Evolutionary conservation across 1,140 invertebrate genomes (phyloP), one percentile per base, ranked within the genome.

Genomic region (Pogonognathellus flavescens): DNA sequence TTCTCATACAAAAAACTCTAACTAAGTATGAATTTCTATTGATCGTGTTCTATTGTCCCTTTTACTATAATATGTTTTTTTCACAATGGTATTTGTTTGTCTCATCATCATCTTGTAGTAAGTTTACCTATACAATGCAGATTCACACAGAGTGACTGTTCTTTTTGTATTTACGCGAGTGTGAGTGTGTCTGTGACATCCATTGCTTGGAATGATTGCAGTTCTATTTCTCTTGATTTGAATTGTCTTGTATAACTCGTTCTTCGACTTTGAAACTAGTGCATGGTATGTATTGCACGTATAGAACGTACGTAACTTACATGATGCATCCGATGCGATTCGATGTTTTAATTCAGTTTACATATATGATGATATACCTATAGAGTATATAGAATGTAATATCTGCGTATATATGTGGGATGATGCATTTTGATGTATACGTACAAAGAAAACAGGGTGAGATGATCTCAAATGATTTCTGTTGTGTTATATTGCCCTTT

Each of bases 201-300:
- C 62, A 13, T 76, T 41, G 66, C 41, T 31, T 76, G 31, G 6
- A 41, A 41, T 41, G 31, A 41, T 41, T 41, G 31, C 6, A 41
- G 70, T 76, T 76, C 70, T 76, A 76, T 31, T 76, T 76, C 70
- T 76, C 70, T 76, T 76, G 25, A 49, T 76, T 76, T 76, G 41
- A 76, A 76, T 49, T 76, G 31, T 31, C 70, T 76, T 50, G 31
- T 76, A 76, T 76, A 76, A 76, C 70, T 76, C 18, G 70, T 76
- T 76, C 70, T 25, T 76, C 70, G 31, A 76, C 70, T 76, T 76
- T 76, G n/a, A 76, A 76, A 76, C 41, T 76, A 50, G 70, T 50
- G 41, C 70, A 76, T 76, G 53, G 53, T 57, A n/a, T 57, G 53
- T 14, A 57, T 57, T 57, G 9, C 10, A 57, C 53, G 31, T 41